Percentiles rank a stretch among this genome's conserved stretches.
Conservation (phyloP, 2,888 invertebrate genomes). For the Miltochrista miniata region DNA sequence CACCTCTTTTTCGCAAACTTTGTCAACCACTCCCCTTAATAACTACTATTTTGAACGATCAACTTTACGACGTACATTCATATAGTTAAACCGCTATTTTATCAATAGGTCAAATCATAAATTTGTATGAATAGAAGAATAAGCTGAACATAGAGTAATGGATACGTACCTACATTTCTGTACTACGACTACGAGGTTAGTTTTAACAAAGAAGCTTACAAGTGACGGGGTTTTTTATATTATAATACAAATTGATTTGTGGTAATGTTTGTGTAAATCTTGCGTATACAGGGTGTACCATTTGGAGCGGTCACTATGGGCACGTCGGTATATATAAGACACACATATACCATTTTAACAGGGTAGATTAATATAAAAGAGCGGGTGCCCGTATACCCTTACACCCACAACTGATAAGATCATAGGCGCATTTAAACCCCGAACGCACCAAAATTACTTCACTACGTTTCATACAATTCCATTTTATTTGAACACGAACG, state of each 20-base stretch:
- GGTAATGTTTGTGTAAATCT: background rate
- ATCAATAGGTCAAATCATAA: background rate
- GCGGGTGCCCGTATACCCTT: constrained; percentile 69
- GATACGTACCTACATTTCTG: background rate
- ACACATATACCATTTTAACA: constrained; percentile 28
- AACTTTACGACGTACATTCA: background rate
- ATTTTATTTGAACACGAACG: constrained; percentile 34
- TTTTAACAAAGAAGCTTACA: background rate
- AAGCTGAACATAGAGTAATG: background rate
- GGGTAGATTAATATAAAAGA: constrained; percentile 71
- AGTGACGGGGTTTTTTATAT: background rate
- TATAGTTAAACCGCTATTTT: background rate
- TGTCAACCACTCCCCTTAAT: too few species aligned
- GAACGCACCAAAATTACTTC: constrained; percentile 62
- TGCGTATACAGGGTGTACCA: too few species aligned
- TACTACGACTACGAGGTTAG: background rate
- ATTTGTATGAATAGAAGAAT: background rate
- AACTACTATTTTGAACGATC: constrained; percentile 1
- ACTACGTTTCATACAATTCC: constrained; percentile 69
- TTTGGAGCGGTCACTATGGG: too few species aligned
- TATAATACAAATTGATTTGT: background rate
- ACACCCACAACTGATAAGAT: constrained; percentile 68
- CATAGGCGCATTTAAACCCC: constrained; percentile 68
- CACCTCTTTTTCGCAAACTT: too few species aligned
- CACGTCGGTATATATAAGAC: too few species aligned